These are phyloP conservation scores for Xiphydria camelus DNA, from an alignment of 2,888 invertebrate species.

Conservation along the genomic window DNA sequence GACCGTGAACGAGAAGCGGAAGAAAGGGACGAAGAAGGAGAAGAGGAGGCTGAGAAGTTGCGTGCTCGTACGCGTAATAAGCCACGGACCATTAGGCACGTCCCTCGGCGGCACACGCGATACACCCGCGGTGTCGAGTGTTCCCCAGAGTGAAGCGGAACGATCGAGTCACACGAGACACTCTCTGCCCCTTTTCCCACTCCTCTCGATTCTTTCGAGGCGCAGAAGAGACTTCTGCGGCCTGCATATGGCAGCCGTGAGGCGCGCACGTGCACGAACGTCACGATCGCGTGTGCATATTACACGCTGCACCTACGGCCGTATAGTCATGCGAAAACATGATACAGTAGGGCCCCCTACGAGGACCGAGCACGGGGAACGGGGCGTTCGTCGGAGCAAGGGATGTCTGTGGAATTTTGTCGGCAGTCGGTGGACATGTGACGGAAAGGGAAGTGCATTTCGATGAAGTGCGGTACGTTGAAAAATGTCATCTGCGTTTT, in stretches of 20 bases:
- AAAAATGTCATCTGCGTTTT: too few relatives aligned
- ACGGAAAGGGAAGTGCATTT: too few relatives aligned
- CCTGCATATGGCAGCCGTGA: conserved; percentile 13
- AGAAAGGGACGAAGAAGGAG: neutral
- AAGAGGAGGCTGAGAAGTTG: conserved; percentile 9
- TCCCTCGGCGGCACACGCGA: conserved; percentile 46
- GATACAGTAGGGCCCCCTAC: too few relatives aligned
- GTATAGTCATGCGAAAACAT: too few relatives aligned
- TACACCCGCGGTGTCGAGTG: conserved; percentile 49
- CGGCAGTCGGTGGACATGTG: too few relatives aligned
- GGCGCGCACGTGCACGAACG: conserved; percentile 1
- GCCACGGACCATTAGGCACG: conserved; percentile 53
- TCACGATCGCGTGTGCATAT: too few relatives aligned
- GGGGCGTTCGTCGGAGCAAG: too few relatives aligned
- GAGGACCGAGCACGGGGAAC: too few relatives aligned
- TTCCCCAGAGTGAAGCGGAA: conserved; percentile 34
- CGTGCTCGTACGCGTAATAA: conserved; percentile 26
- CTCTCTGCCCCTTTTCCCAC: conserved; percentile 23
- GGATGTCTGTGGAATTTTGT: too few relatives aligned
- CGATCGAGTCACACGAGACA: conserved; percentile 50
- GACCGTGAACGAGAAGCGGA: neutral
- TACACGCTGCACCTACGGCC: too few relatives aligned
- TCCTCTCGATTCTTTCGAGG: conserved; percentile 1
- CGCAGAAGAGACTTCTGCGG: conserved; percentile 2
- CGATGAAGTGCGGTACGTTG: too few relatives aligned